Evolutionary conservation across 1,140 invertebrate species (phyloP), one percentile per base, ranked within the genome.

Genomic region (Drosophila aff.): DNA sequence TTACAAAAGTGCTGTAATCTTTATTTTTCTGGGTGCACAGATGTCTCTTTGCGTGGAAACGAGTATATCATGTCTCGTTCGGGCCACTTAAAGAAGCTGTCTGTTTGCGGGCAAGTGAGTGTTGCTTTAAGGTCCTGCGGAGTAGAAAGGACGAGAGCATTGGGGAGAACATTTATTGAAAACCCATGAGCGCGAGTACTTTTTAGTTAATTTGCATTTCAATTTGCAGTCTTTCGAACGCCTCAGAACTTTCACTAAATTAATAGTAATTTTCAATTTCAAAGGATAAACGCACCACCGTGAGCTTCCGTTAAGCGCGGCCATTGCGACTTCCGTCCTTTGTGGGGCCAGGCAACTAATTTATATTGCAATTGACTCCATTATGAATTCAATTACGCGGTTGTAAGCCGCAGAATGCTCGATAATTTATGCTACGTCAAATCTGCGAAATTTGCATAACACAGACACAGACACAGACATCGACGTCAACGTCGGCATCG

Each of bases 371-470:
- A 87, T 83, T 76, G 74, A 87, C 67, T 82, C 62, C 44, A 75
- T 66, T 75, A 75, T 74, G 67, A 86, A 79, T 82, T 78, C 62
- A 69, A 85, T 85, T 85, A 79, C 74, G 73, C 59, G 58, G 58
- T 41, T 66, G 47, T 58, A 79, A 74, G 69, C 58, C 80, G 44
- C 63, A 76, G 38, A 62, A 72, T 79, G 36, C 57, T 69, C 82
- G 53, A 77, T 78, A 65, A 81, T 81, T 85, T 75, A 79, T 79
- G 52, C 66, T 50, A 71, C 58, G 52, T 41, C 49, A 68, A 76
- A 69, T 75, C 67, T 50, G 57, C 52, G 16, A 63, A 74, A 76
- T 76, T 86, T 82, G 69, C 63, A 78, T 65, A 73, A 67, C 76
- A 53, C 80, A 67, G 50, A 52, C 53, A 59, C 36, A 43, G 13